A percentile compares a stretch with the other conserved stretches of the same genome.
These are phyloP conservation scores for Troides helena DNA, from an alignment of 2,888 invertebrate genomes.

Conservation along the genomic window DNA sequence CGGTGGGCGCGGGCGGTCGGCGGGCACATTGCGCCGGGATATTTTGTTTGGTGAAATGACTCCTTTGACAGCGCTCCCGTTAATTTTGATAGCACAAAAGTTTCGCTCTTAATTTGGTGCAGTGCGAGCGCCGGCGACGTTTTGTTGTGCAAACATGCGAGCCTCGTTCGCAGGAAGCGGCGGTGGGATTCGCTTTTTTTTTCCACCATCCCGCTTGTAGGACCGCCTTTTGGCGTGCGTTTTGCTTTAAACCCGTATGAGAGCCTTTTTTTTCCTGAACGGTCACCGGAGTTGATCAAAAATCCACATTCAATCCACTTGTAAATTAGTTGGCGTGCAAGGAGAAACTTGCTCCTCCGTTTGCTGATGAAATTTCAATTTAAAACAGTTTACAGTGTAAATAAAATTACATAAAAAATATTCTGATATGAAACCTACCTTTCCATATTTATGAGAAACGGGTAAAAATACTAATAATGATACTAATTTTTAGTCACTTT, in stretches of 20 bases:
- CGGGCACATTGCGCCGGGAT: constrained; percentile 31
- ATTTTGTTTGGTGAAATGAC: constrained; percentile 37
- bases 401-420: too few species aligned
- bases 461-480: too few species aligned
- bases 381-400: too few species aligned
- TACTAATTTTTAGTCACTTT: too few species aligned
- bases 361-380: too few species aligned
- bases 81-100: constrained; percentile 33
- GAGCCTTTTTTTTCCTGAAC: constrained; percentile 8
- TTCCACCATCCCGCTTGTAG: constrained; percentile 6
- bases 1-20: constrained; percentile 26
- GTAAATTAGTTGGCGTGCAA: constrained; percentile 16
- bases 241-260: constrained; percentile 27
- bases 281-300: constrained; percentile 13
- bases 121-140: constrained; percentile 19
- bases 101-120: constrained; percentile 33
- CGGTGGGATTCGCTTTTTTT: constrained; percentile 15
- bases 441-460: too few species aligned
- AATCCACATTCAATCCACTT: constrained; percentile 16
- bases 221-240: constrained; percentile 18
- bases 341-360: neutral
- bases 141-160: constrained; percentile 30
- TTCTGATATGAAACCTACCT: too few species aligned
- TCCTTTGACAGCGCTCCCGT: constrained; percentile 35
- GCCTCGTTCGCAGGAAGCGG: constrained; percentile 16